Evolutionary conservation across 64 coral and sea anemone genomes (phyloP).

Genomic region (Pocillopora damicornis): DNA sequence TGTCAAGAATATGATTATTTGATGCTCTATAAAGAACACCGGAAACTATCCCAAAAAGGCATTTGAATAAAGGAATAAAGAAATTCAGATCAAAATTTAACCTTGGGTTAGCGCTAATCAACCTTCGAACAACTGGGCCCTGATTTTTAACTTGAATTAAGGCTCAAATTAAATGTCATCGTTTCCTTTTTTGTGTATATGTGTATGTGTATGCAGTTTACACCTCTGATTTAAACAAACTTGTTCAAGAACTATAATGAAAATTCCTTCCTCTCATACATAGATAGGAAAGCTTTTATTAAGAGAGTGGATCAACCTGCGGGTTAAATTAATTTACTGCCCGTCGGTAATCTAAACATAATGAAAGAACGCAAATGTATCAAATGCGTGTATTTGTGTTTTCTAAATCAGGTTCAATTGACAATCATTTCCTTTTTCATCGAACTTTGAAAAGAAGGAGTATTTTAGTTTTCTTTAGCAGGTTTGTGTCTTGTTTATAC

Average conservation of each 20-base stretch:
- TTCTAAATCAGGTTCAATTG: background rate
- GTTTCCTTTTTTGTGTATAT: background rate
- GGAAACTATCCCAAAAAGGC: too few relatives aligned
- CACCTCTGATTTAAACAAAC: conserved; percentile 6
- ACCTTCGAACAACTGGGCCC: too few relatives aligned
- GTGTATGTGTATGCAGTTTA: background rate
- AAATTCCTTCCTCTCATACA: background rate
- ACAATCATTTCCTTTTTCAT: too few relatives aligned
- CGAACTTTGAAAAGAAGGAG: too few relatives aligned
- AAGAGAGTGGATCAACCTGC: background rate
- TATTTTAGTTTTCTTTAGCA: too few relatives aligned
- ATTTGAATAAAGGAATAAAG: too few relatives aligned
- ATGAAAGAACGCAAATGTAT: background rate
- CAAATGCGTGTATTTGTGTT: background rate
- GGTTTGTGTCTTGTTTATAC: background rate
- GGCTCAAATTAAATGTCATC: background rate
- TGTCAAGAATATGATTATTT: too few relatives aligned
- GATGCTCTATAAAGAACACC: too few relatives aligned
- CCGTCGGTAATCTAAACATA: background rate
- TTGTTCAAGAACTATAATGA: conserved; percentile 7
- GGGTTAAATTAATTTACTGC: conserved; percentile 35
- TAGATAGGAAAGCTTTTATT: conserved; percentile 13
- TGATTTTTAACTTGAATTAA: background rate
- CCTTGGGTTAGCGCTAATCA: too few relatives aligned
- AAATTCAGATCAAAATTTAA: too few relatives aligned